Evolutionary conservation across 2,113 vertebrate species (phyloP).

Genomic region (Ursus arctos): DNA sequence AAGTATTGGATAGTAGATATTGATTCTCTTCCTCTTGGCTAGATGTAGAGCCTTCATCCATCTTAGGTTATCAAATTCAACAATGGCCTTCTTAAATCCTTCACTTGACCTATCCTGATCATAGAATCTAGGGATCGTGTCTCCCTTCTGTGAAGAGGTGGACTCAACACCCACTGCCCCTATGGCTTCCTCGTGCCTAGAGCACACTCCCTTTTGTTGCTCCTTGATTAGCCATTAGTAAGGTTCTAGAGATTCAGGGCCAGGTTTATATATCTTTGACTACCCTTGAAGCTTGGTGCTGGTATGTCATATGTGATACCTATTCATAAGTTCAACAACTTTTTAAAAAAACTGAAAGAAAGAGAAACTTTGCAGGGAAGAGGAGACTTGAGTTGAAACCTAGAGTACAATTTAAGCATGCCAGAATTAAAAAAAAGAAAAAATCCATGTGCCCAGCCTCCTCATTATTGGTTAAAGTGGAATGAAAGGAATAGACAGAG

Average conservation of each 20-base stretch:
- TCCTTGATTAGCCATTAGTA: neutral
- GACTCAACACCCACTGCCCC: neutral
- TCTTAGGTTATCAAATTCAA: neutral
- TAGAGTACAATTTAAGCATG: neutral
- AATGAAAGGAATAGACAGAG: neutral
- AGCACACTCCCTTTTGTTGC: accelerated
- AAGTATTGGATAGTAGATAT: too few relatives aligned
- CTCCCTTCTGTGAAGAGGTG: neutral
- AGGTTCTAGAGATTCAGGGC: neutral
- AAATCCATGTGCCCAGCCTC: neutral
- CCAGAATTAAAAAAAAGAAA: neutral
- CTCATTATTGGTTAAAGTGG: neutral
- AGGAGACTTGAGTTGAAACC: neutral
- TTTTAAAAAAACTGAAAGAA: conserved; percentile 25
- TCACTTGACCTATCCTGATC: neutral
- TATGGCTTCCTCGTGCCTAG: neutral
- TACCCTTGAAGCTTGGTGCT: neutral
- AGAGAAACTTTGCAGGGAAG: neutral
- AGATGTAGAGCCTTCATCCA: neutral
- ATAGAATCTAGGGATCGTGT: neutral
- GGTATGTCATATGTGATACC: neutral
- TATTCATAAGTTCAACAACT: neutral
- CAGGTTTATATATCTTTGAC: neutral
- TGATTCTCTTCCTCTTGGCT: neutral
- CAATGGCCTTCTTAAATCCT: neutral